Conservation (phyloP, 2,113 vertebrate species). For the Channa maculata region DNA sequence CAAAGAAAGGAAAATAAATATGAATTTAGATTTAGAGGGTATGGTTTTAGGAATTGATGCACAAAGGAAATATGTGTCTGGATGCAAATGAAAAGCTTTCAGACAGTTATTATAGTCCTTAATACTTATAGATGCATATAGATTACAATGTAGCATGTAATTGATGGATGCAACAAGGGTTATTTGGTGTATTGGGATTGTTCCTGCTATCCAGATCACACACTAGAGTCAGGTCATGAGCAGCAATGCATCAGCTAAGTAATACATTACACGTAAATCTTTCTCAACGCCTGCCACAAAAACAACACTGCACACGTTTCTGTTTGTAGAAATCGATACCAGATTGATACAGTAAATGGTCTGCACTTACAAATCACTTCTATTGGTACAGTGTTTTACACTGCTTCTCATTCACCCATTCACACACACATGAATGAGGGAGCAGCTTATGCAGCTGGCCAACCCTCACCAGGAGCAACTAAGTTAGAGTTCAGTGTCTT, state of each 20-base stretch:
- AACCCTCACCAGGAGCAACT: no score
- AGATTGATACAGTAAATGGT: not conserved
- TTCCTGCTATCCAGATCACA: not conserved
- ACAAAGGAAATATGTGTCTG: conserved; percentile 23
- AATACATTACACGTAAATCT: not conserved
- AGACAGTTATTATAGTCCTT: not conserved
- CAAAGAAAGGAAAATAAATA: not conserved
- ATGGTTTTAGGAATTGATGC: conserved; percentile 21
- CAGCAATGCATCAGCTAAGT: not conserved
- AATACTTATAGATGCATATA: not conserved
- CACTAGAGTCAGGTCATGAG: not conserved
- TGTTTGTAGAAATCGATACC: not conserved
- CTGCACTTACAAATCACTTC: no score
- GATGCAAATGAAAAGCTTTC: conserved; percentile 24
- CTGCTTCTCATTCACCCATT: no score
- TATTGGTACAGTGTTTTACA: no score
- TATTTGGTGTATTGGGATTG: not conserved
- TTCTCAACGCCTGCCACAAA: conserved; percentile 1
- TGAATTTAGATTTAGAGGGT: conserved; percentile 37
- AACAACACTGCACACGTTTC: not conserved
- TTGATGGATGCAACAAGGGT: not conserved
- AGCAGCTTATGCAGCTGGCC: no score
- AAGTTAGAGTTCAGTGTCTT: no score
- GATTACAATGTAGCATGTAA: not conserved
- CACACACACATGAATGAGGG: no score